Conservation (phyloP, 2,797 vertebrate species). For the Scyliorhinus canicula region DNA sequence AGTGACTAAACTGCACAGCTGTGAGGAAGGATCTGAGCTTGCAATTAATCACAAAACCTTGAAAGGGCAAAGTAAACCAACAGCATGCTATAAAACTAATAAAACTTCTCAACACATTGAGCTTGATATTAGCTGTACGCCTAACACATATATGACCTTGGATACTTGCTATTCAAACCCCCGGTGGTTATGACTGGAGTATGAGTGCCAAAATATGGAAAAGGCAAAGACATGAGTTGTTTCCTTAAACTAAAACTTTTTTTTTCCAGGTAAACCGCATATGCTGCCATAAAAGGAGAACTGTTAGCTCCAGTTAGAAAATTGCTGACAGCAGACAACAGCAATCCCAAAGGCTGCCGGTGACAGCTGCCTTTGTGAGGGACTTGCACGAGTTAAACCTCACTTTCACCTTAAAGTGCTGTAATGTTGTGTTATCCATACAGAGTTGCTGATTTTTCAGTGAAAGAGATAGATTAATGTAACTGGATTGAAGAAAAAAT, state of each 20-base stretch:
- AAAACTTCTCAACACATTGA: conserved; percentile 35
- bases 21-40: not conserved
- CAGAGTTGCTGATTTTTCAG: not conserved
- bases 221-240: conserved; percentile 11
- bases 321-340: not conserved
- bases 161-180: not conserved
- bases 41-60: conserved; percentile 18
- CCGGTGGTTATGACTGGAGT: not conserved
- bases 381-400: not conserved
- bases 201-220: conserved; percentile 15
- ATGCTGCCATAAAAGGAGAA: not conserved
- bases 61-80: conserved; percentile 35
- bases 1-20: conserved; percentile 18
- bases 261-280: not conserved
- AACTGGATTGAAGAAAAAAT: not conserved
- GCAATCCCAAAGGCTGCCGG: not conserved
- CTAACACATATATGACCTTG: not conserved
- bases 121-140: not conserved
- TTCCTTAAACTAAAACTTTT: not conserved
- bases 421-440: not conserved
- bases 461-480: no score
- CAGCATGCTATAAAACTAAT: conserved; percentile 26
- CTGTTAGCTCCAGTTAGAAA: not conserved
- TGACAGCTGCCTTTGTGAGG: not conserved
- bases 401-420: not conserved